Evolutionary conservation across 2,113 vertebrate species (phyloP), one percentile per base, ranked within the genome.

Genomic region (Rhadina sibilatrix): DNA sequence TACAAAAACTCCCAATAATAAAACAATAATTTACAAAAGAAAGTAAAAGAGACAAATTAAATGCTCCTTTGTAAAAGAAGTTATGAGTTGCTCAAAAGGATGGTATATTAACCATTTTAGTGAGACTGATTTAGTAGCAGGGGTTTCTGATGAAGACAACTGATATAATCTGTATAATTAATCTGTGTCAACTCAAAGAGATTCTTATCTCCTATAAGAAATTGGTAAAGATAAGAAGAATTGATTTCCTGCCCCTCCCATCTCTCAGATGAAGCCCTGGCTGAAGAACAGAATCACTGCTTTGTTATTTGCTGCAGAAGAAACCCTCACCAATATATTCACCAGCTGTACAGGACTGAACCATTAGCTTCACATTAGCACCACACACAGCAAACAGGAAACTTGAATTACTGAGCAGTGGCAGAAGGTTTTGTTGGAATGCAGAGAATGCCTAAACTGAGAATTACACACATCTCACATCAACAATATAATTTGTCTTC

Each of bases 121-220:
- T 42, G 31, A 69, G 18, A 18, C 40, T 40, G n/a, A 65, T 68
- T 83, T 80, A 87, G 57, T 50, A 17, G 81, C 94, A 85, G 9
- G 8, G 60, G 75, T 89, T 93, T 91, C 78, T 85, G 79, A 97
- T 90, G 79, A 92, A 93, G 94, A 96, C 49, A 65, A 69, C 24
- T 83, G 70, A 94, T 95, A 93, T 7, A 87, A 97, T 94, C 93
- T 94, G 52, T 60, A 66, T 85, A 97, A 97, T 97, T 96, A 96
- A 94, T 88, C 79, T 88, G 42, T 63, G 90, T 83, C 87, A 95
- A 82, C 25, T 75, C 75, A 52, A 92, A 91, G 87, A 82, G 90
- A 94, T 97, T 68, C 54, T 70, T 88, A 93, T 93, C 87, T 92
- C 93, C 89, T 88, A 35, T 68, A 87, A 96, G 63, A 91, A 96